A percentile compares a stretch with the other conserved stretches of the same genome.
phyloP scores from a whole-genome alignment of 2,113 vertebrate genomes.

The Gymnocephalus cernua region DNA sequence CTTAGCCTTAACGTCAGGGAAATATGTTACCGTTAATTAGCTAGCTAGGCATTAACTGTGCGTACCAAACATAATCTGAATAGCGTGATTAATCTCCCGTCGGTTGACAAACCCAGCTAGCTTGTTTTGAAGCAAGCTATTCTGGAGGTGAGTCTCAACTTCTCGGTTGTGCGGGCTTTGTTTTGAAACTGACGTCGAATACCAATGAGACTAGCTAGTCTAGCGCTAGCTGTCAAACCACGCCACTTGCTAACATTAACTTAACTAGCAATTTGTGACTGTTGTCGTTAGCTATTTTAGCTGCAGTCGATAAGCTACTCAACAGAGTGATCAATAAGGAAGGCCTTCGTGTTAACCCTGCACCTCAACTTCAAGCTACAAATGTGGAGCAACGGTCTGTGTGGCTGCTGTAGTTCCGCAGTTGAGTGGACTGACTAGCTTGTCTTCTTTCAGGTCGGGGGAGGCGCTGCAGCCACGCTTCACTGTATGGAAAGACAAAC shows the following conservation, averaged over 20 bases:
- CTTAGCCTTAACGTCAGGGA: slow-evolving; percentile 18
- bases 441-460: slow-evolving; percentile 54
- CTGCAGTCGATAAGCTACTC: not conserved
- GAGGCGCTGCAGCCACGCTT: slow-evolving; percentile 73
- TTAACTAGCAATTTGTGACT: slow-evolving; percentile 41
- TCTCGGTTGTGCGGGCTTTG: slow-evolving; percentile 71
- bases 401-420: slow-evolving; percentile 58
- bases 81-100: not conserved
- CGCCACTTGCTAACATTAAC: slow-evolving; percentile 66
- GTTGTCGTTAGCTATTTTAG: not conserved
- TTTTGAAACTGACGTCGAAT: slow-evolving; percentile 77
- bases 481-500: no score
- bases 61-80: not conserved
- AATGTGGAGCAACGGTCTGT: slow-evolving; percentile 15
- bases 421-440: slow-evolving; percentile 57
- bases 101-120: not conserved
- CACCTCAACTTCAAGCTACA: slow-evolving; percentile 25
- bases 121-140: not conserved
- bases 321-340: not conserved
- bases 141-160: slow-evolving; percentile 35
- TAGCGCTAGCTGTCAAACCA: slow-evolving; percentile 80
- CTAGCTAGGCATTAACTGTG: not conserved
- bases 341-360: slow-evolving; percentile 25
- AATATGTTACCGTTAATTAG: slow-evolving; percentile 23
- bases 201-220: slow-evolving; percentile 73